Percentiles rank a stretch among this genome's conserved stretches.
phyloP scores from a whole-genome alignment of 2,888 invertebrate genomes.

The Lycophotia porphyrea region DNA sequence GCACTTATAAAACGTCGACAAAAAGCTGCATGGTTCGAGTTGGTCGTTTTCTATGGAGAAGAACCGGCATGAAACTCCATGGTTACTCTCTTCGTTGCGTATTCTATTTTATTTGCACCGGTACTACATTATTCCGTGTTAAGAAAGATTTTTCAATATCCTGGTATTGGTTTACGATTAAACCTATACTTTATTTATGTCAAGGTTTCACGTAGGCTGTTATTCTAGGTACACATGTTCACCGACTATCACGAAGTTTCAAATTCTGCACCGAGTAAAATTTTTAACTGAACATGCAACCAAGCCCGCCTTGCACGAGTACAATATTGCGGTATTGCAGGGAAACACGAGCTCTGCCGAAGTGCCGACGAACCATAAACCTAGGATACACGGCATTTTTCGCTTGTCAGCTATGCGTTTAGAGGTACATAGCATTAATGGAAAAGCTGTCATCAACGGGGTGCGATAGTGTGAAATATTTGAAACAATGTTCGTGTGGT shows the following conservation, averaged over 20 bases:
- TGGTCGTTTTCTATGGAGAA: too few relatives aligned
- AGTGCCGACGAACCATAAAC: slow-evolving; percentile 12
- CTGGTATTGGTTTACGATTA: slow-evolving; percentile 23
- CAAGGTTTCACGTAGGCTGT: slow-evolving; percentile 26
- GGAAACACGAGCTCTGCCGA: slow-evolving; percentile 32
- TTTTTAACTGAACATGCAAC: slow-evolving; percentile 41
- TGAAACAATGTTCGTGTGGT: not conserved
- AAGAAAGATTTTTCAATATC: slow-evolving; percentile 30
- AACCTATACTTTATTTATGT: slow-evolving; percentile 13
- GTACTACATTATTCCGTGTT: slow-evolving; percentile 29
- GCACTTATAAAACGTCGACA: too few relatives aligned
- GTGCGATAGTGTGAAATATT: slow-evolving; percentile 28
- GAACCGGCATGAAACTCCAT: too few relatives aligned
- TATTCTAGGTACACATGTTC: slow-evolving; percentile 10
- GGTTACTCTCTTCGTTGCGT: not conserved
- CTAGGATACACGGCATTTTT: slow-evolving; percentile 32
- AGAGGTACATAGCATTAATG: slow-evolving; percentile 10
- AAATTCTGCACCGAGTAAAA: slow-evolving; percentile 38
- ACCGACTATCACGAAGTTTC: slow-evolving; percentile 22
- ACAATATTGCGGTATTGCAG: slow-evolving; percentile 22
- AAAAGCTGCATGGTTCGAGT: too few relatives aligned
- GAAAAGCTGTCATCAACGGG: slow-evolving; percentile 8
- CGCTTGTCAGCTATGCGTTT: slow-evolving; percentile 15
- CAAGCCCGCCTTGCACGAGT: slow-evolving; percentile 17
- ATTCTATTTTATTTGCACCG: slow-evolving; percentile 10